A percentile compares a stretch with the other conserved stretches of the same genome.
Conservation (phyloP, 2,113 vertebrate genomes). For the Danionella cerebrum region DNA sequence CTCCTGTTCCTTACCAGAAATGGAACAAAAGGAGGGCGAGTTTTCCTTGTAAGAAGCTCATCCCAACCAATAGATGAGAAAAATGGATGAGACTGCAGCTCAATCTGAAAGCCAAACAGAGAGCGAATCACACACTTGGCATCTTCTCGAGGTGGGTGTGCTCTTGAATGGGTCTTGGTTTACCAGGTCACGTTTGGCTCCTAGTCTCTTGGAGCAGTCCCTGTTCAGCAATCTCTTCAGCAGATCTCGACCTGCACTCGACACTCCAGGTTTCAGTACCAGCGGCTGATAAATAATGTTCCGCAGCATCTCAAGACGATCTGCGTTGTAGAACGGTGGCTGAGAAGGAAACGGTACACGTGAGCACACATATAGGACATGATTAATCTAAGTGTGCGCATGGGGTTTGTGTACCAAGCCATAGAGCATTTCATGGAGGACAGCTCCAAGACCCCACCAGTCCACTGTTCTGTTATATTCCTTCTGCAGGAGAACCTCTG, state of each 20-base stretch:
- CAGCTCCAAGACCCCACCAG: constrained; percentile 70
- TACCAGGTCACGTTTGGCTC: constrained; percentile 59
- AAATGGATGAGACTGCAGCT: constrained; percentile 63
- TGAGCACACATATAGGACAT: background rate
- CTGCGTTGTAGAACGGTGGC: constrained; percentile 69
- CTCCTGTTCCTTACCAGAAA: constrained; percentile 51
- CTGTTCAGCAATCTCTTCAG: constrained; percentile 59
- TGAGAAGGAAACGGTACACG: constrained; percentile 27
- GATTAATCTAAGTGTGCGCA: background rate
- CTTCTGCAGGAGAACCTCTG: constrained; percentile 64
- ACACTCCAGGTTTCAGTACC: constrained; percentile 44
- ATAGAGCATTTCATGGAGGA: constrained; percentile 70
- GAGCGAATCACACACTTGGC: background rate
- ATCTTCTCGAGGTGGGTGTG: background rate
- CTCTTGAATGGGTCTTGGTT: constrained; percentile 33
- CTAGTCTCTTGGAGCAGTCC: constrained; percentile 55
- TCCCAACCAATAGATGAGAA: constrained; percentile 65
- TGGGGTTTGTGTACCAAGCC: constrained; percentile 52
- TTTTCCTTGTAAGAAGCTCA: constrained; percentile 60
- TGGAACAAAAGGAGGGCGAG: constrained; percentile 63
- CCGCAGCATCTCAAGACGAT: constrained; percentile 61
- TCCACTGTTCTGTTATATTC: constrained; percentile 65
- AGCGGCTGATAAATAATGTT: constrained; percentile 66
- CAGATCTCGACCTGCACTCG: constrained; percentile 52
- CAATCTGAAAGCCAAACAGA: constrained; percentile 45